Evolutionary conservation across 2,888 invertebrate species (phyloP), one percentile per base, ranked within the genome.

Genomic region (Latheticus oryzae): DNA sequence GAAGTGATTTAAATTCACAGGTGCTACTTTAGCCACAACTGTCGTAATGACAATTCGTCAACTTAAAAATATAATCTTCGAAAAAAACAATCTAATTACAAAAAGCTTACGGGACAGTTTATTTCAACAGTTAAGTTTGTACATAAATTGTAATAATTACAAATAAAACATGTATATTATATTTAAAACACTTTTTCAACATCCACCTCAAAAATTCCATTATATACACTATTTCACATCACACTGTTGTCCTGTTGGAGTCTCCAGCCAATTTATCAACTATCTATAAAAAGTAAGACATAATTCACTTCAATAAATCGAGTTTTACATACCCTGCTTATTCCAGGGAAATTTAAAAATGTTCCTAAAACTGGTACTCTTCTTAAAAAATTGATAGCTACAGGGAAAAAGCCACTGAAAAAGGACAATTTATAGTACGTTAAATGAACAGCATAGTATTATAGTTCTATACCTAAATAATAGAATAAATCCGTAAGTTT

Each of bases 371-470:
- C 83, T 47, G 99, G 98, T 59, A 99, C 89, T 79, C 96, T 87
- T 73, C 97, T 84, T 65, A 99, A 80, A 80, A 99, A 97, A 78
- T 97, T 97, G 26, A 99, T 85, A 24, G 94, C 97, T 3, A 96
- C 95, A 11, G 98, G 98, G 79, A 99, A 87, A 81, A 99, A 98
- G 13, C 97, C 97, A 80, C 98, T 97, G 85, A 24, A 47, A 35
- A 11, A 38, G 17, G 8, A 19, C 9, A 7, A n/a, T 13, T 33
- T 33, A 26, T 11, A 58, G 32, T 40, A 9, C 57, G 12, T 13
- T 9, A 33, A 45, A 32, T n/a, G n/a, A n/a, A n/a, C n/a, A n/a
- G n/a, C n/a, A n/a, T n/a, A n/a, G n/a, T n/a, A n/a, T n/a, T n/a
- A n/a, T n/a, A n/a, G n/a, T n/a, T n/a, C 21, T 30, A 32, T 75